phyloP scores from a whole-genome alignment of 2,797 vertebrate species.

The Ibycter americanus region DNA sequence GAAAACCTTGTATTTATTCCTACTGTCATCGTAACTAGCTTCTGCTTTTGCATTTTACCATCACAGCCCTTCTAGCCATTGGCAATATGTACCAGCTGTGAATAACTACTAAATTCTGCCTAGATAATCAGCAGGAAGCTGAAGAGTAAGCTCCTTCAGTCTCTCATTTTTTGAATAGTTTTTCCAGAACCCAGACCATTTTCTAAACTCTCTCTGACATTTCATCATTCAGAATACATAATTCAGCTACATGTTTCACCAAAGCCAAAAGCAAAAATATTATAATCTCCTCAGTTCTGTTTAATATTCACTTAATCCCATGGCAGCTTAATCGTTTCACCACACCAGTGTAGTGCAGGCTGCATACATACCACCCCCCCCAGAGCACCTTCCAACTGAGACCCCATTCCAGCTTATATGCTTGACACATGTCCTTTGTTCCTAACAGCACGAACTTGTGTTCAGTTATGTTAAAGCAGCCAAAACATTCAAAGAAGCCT shows the following conservation, averaged over 20 bases:
- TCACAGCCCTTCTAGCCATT: background rate
- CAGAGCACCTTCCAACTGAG: background rate
- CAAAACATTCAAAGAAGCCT: background rate
- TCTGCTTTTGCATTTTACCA: background rate
- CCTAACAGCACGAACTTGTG: background rate
- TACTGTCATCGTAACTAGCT: background rate
- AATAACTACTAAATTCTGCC: background rate
- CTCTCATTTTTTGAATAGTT: background rate
- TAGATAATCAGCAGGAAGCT: background rate
- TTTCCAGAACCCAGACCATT: background rate
- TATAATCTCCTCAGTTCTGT: background rate
- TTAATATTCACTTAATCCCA: background rate
- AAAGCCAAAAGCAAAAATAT: background rate
- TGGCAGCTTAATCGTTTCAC: background rate
- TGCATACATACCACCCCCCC: background rate
- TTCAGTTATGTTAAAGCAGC: background rate
- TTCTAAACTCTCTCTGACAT: background rate
- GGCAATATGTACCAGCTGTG: background rate
- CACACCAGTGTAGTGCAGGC: background rate
- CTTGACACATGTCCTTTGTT: background rate
- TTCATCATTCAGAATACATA: background rate
- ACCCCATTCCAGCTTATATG: background rate
- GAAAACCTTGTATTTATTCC: background rate
- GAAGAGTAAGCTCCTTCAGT: background rate
- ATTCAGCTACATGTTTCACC: background rate